Conservation (phyloP, 2,797 vertebrate species). For the Hylomyscus alleni region DNA sequence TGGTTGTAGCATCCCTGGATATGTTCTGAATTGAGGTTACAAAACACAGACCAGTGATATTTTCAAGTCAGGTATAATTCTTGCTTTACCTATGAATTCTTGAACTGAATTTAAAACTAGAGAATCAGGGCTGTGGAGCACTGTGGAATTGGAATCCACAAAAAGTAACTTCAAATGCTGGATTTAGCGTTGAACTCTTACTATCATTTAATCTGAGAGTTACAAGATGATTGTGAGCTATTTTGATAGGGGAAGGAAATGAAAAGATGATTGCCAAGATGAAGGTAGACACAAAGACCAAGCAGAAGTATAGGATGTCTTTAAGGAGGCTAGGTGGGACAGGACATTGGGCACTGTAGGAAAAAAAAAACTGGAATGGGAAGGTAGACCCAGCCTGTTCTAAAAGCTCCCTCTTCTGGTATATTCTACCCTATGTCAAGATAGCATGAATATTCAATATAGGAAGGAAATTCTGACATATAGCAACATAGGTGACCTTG, state of each 20-base stretch:
- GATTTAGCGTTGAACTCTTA: neutral
- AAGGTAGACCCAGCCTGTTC: neutral
- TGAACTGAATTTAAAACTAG: conserved; percentile 22
- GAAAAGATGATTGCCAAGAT: neutral
- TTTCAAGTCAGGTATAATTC: conserved; percentile 49
- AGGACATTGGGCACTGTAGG: neutral
- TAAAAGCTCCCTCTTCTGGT: neutral
- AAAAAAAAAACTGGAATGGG: too few species aligned
- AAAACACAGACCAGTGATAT: conserved; percentile 34
- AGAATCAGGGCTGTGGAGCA: neutral
- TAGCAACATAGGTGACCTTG: neutral
- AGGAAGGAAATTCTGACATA: neutral
- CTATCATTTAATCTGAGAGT: conserved; percentile 31
- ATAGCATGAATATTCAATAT: neutral
- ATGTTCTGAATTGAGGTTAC: conserved; percentile 17
- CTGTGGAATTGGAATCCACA: neutral
- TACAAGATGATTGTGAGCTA: neutral
- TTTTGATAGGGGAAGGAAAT: neutral
- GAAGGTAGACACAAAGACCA: neutral
- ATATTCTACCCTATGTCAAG: neutral
- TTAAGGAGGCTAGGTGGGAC: neutral
- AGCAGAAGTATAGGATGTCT: neutral
- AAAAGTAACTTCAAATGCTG: neutral
- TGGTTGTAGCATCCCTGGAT: neutral
- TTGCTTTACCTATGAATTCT: conserved; percentile 23